phyloP scores from a whole-genome alignment of 2,113 vertebrate species.

The Austrofundulus limnaeus region DNA sequence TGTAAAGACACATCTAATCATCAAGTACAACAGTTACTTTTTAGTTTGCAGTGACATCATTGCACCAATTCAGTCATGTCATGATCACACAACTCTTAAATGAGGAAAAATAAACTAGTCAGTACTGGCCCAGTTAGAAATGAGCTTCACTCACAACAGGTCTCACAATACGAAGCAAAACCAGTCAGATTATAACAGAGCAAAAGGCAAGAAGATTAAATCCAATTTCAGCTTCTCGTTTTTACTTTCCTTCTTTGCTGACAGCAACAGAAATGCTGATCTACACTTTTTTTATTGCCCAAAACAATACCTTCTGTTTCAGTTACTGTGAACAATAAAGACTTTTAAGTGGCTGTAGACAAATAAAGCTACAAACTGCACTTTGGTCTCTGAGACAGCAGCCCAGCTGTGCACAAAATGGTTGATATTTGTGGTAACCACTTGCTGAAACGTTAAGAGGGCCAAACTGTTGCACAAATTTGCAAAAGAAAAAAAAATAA shows the following conservation, averaged over 20 bases:
- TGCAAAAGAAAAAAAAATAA: no score
- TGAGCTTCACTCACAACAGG: slow-evolving; percentile 6
- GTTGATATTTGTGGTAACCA: no score
- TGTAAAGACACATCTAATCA: neutral
- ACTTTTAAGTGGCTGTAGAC: no score
- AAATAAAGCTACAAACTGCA: no score
- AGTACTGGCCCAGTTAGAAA: slow-evolving; percentile 9
- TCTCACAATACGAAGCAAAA: neutral
- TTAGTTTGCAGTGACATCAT: neutral
- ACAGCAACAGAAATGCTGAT: slow-evolving; percentile 4
- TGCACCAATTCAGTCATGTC: neutral
- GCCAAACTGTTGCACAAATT: no score
- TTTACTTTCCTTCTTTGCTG: slow-evolving; percentile 1
- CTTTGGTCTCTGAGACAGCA: neutral
- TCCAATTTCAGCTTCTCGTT: slow-evolving; percentile 19
- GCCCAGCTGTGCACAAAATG: no score
- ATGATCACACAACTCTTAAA: slow-evolving; percentile 8
- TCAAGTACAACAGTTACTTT: neutral
- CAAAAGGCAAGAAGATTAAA: slow-evolving; percentile 8
- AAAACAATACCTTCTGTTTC: no score
- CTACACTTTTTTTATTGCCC: slow-evolving; percentile 1
- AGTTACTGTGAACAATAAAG: no score
- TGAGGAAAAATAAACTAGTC: slow-evolving; percentile 1
- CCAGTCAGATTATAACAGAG: slow-evolving; percentile 14
- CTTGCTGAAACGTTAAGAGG: no score